These are phyloP conservation scores for Pyrrhosoma nymphula DNA, from an alignment of 2,888 invertebrate genomes.

Conservation along the genomic window DNA sequence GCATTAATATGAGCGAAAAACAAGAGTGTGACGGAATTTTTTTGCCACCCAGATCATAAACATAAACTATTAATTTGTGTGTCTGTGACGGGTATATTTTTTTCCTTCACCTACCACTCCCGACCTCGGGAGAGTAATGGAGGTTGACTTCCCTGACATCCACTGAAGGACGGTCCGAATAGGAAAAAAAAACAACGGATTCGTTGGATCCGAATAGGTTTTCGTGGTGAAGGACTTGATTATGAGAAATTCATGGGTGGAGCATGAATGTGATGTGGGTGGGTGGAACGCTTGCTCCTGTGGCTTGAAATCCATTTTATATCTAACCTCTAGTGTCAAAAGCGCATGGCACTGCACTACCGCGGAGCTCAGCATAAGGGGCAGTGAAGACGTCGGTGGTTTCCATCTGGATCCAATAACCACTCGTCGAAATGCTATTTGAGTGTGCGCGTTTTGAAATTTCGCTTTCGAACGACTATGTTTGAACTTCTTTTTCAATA, in stretches of 20 bases:
- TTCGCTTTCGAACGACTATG: not conserved
- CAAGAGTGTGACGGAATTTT: conserved; percentile 12
- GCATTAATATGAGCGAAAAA: conserved; percentile 50
- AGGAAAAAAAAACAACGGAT: not conserved
- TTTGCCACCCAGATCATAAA: not conserved
- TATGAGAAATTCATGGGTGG: not conserved
- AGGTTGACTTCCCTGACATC: not conserved
- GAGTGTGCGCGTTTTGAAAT: not conserved
- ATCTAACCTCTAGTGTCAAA: not conserved
- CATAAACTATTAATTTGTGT: conserved; percentile 5
- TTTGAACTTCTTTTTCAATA: not conserved
- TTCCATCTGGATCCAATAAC: not conserved
- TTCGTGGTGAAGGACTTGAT: conserved; percentile 5
- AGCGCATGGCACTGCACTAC: not conserved
- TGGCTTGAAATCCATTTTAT: not conserved
- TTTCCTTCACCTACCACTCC: not conserved
- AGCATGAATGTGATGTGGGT: not conserved
- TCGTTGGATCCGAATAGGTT: not conserved
- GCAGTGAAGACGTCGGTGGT: not conserved
- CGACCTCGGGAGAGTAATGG: not conserved
- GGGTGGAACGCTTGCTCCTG: not conserved
- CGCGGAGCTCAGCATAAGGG: not conserved
- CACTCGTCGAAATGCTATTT: not conserved
- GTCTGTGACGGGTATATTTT: not conserved
- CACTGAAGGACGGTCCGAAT: not conserved